phyloP scores from a whole-genome alignment of 1,140 invertebrate species.

The Aleiodes sp. region DNA sequence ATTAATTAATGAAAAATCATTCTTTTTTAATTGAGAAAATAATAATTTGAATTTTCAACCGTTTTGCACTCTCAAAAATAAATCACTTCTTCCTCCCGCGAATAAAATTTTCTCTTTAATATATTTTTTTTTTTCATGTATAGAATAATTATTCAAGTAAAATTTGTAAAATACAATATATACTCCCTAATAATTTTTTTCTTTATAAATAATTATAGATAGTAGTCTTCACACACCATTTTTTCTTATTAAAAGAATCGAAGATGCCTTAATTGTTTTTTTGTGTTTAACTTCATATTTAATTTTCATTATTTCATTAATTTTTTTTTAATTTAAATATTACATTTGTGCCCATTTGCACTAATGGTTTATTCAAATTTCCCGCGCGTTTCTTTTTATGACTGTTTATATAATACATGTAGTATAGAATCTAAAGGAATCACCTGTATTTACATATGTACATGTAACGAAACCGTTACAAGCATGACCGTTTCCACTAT shows the following conservation, averaged over 20 bases:
- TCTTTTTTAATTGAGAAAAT: background rate
- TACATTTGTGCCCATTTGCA: constrained; percentile 66
- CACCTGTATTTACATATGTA: constrained; percentile 65
- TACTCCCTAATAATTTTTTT: constrained; percentile 57
- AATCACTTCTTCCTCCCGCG: constrained; percentile 3
- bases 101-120: constrained; percentile 43
- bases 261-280: constrained; percentile 48
- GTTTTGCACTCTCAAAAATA: constrained; percentile 11
- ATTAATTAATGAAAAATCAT: background rate
- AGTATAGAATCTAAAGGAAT: constrained; percentile 60
- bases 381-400: constrained; percentile 46
- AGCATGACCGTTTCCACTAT: background rate
- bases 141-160: constrained; percentile 61
- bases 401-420: constrained; percentile 58
- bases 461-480: constrained; percentile 51
- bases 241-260: constrained; percentile 39
- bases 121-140: constrained; percentile 44
- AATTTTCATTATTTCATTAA: constrained; percentile 41
- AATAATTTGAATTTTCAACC: too few species aligned
- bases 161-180: constrained; percentile 68
- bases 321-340: constrained; percentile 50
- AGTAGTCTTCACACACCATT: constrained; percentile 61
- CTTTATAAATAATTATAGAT: constrained; percentile 65
- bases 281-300: constrained; percentile 41
- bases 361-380: constrained; percentile 51